These are phyloP conservation scores for Platycnemis pennipes DNA, from an alignment of 2,888 invertebrate genomes.

Conservation along the genomic window DNA sequence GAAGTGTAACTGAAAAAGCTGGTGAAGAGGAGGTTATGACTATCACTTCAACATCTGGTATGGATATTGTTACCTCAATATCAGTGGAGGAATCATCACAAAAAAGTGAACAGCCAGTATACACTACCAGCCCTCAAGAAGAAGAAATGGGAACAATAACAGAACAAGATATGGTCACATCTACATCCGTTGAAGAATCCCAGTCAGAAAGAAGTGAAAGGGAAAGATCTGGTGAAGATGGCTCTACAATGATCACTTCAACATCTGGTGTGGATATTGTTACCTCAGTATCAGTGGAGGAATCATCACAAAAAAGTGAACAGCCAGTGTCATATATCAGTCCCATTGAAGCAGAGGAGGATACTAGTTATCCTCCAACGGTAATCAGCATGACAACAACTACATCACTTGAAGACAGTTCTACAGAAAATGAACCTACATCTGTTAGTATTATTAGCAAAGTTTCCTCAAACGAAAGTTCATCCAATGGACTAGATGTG, in stretches of 20 bases:
- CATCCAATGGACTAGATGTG: background rate
- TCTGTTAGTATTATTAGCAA: background rate
- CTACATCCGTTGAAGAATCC: background rate
- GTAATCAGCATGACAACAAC: background rate
- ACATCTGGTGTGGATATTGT: background rate
- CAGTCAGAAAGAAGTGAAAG: background rate
- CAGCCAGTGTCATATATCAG: background rate
- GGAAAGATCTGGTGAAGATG: background rate
- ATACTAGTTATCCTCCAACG: background rate
- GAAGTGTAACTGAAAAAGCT: background rate
- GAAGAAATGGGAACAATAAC: background rate
- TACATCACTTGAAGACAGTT: constrained; percentile 22
- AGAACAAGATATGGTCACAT: background rate
- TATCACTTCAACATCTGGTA: background rate
- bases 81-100: background rate
- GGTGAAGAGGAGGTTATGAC: background rate
- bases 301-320: background rate
- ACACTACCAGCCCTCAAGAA: background rate
- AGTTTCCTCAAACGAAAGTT: background rate
- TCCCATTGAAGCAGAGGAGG: background rate
- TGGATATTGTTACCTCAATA: background rate
- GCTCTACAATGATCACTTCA: background rate
- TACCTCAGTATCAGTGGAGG: background rate
- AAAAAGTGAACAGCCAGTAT: background rate
- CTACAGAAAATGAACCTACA: constrained; percentile 18